Evolutionary conservation across 1,140 invertebrate species (phyloP).

Genomic region (Vollenhovia emeryi): DNA sequence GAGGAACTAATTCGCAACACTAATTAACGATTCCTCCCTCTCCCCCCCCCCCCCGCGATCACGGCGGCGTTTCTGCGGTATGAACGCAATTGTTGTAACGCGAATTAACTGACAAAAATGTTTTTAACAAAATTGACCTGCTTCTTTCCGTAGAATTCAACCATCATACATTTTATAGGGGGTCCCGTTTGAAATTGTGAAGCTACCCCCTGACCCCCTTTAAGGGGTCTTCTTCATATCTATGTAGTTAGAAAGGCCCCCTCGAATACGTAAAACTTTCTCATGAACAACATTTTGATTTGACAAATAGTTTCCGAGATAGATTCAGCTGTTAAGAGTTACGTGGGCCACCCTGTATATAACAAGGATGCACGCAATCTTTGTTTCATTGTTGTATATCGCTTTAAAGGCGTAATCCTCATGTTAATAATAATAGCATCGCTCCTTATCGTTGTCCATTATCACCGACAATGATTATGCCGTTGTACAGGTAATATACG

Average conservation of each 20-base stretch:
- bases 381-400: neutral
- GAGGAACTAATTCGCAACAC: constrained; percentile 14
- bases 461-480: constrained; percentile 15
- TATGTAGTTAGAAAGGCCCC: too few species aligned
- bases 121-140: too few species aligned
- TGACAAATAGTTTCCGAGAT: too few species aligned
- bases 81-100: neutral
- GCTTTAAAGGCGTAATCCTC: constrained; percentile 7
- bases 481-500: constrained; percentile 32
- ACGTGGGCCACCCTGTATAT: neutral
- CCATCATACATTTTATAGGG: too few species aligned
- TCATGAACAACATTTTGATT: too few species aligned
- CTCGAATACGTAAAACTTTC: too few species aligned
- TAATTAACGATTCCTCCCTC: constrained; percentile 13
- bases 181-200: too few species aligned
- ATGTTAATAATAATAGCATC: constrained; percentile 25
- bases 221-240: too few species aligned
- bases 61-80: neutral
- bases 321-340: too few species aligned
- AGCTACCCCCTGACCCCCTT: too few species aligned
- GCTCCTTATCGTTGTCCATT: constrained; percentile 24
- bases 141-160: too few species aligned
- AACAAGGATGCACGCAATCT: too few species aligned
- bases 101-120: neutral
- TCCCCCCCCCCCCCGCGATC: neutral